Percentiles rank a stretch among this genome's conserved stretches.
These are phyloP conservation scores for Cetonia aurata DNA, from an alignment of 2,888 invertebrate genomes.

Conservation along the genomic window DNA sequence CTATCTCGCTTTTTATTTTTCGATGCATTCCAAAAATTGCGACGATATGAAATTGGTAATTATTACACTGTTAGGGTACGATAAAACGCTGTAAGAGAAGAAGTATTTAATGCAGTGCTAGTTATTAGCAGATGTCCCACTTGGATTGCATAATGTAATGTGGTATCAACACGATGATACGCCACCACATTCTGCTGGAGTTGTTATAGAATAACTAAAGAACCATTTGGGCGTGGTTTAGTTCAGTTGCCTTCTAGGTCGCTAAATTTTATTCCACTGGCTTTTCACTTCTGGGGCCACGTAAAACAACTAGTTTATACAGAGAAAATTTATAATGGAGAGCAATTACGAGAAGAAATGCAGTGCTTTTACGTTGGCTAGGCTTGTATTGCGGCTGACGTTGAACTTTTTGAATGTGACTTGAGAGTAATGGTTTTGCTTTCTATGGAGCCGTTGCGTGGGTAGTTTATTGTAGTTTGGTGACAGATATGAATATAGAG, in stretches of 20 bases:
- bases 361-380: too few species aligned
- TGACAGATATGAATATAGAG: too few species aligned
- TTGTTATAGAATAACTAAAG: neutral
- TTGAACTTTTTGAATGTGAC: too few species aligned
- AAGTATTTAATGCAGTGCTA: too few species aligned
- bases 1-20: neutral
- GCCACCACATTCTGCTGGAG: neutral
- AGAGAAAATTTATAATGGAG: too few species aligned
- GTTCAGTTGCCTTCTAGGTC: neutral
- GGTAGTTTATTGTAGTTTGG: too few species aligned
- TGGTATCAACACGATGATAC: too few species aligned
- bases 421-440: too few species aligned
- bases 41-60: neutral
- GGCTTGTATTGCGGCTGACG: too few species aligned
- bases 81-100: neutral
- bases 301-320: too few species aligned
- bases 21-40: neutral
- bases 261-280: neutral
- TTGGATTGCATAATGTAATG: constrained; percentile 2
- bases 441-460: too few species aligned
- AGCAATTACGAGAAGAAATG: too few species aligned
- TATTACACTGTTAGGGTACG: neutral
- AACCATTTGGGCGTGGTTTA: neutral
- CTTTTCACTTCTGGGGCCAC: neutral
- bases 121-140: neutral